Percentiles rank a stretch among this genome's conserved stretches.
Evolutionary conservation across 2,797 vertebrate species (phyloP).

Genomic region (Etheostoma nigrum): DNA sequence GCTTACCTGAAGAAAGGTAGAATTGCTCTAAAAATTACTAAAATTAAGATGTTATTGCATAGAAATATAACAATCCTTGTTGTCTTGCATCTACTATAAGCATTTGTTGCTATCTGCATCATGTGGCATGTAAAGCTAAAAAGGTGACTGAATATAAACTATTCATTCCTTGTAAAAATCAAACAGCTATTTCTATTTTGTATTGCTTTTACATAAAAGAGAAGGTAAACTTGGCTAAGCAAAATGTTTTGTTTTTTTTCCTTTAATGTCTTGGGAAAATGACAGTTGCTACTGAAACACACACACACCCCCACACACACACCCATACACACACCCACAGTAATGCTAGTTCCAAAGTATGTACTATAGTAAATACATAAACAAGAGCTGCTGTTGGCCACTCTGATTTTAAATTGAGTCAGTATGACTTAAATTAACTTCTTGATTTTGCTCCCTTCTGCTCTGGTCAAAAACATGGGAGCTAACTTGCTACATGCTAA

Average conservation of each 20-base stretch:
- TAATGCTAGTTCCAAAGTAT: background rate
- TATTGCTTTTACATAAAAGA: conserved; percentile 2
- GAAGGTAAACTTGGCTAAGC: background rate
- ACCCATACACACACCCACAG: background rate
- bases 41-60: background rate
- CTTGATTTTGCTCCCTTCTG: background rate
- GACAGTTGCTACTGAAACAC: background rate
- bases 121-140: too few species aligned
- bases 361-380: background rate
- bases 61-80: background rate
- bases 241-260: conserved; percentile 1
- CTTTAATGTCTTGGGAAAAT: background rate
- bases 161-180: conserved; percentile 15
- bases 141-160: background rate
- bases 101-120: conserved; percentile 8
- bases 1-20: background rate
- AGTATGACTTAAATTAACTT: background rate
- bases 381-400: background rate
- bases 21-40: background rate
- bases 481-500: background rate
- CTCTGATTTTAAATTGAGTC: background rate
- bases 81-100: background rate
- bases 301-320: too few species aligned
- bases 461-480: background rate
- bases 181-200: background rate